phyloP scores from a whole-genome alignment of 2,797 vertebrate species.

The Manis javanica region DNA sequence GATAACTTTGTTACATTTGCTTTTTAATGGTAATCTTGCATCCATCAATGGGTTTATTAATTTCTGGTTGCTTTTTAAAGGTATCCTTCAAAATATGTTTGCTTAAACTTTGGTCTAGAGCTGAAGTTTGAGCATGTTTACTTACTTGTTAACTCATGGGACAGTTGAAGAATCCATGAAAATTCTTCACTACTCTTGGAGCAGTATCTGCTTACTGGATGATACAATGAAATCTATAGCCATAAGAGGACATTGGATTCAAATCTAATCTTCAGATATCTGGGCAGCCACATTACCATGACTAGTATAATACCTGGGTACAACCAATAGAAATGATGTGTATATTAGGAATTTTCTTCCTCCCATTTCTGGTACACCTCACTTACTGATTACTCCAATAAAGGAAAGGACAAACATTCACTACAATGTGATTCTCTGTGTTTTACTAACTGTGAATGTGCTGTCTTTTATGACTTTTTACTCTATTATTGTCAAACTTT shows the following conservation, averaged over 20 bases:
- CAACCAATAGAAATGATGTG: not conserved
- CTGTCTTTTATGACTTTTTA: not conserved
- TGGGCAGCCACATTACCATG: not conserved
- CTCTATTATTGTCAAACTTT: not conserved
- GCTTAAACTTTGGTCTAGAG: not conserved
- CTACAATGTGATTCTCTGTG: not conserved
- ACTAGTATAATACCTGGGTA: not conserved
- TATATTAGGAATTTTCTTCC: not conserved
- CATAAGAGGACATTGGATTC: not conserved
- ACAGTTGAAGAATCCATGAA: not conserved
- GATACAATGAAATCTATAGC: not conserved
- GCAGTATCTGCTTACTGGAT: not conserved
- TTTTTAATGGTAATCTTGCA: not conserved
- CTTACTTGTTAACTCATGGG: not conserved
- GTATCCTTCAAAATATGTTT: not conserved
- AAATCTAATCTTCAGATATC: not conserved
- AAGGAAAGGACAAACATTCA: not conserved
- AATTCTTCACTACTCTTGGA: not conserved
- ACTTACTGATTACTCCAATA: not conserved
- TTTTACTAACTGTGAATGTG: not conserved
- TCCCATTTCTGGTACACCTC: not conserved
- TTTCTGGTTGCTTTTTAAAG: conserved; percentile 14
- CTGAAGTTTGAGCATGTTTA: not conserved
- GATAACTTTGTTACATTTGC: not conserved
- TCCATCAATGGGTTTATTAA: not conserved